Percentiles rank a stretch among this genome's conserved stretches.
phyloP scores from a whole-genome alignment of 2,797 vertebrate species.

The Alfaro cultratus region DNA sequence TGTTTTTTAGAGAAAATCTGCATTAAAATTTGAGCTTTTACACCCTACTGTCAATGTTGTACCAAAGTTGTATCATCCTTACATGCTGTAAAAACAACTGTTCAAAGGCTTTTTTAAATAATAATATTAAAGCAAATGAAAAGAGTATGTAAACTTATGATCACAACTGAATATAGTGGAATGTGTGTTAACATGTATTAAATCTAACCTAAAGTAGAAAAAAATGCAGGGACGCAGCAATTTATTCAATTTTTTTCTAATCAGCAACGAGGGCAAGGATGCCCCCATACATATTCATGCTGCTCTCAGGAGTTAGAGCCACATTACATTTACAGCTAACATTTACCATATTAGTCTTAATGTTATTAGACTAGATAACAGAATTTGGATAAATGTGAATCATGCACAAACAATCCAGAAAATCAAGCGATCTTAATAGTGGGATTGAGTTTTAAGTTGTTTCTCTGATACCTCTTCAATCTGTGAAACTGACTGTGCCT shows the following conservation, averaged over 20 bases:
- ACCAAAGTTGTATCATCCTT: background rate
- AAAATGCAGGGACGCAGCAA: slow-evolving; percentile 57
- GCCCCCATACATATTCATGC: slow-evolving; percentile 79
- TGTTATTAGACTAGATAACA: slow-evolving; percentile 75
- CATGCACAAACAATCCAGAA: slow-evolving; percentile 73
- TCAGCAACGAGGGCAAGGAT: slow-evolving; percentile 69
- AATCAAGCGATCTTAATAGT: slow-evolving; percentile 73
- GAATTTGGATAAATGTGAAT: slow-evolving; percentile 73
- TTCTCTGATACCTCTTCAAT: slow-evolving; percentile 72
- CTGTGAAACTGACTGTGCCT: slow-evolving; percentile 66
- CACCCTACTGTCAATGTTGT: background rate
- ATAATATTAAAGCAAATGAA: background rate
- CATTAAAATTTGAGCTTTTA: background rate
- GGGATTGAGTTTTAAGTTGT: slow-evolving; percentile 65
- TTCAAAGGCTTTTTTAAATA: background rate
- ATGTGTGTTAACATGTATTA: background rate
- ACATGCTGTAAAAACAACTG: background rate
- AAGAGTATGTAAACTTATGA: background rate
- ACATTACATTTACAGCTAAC: slow-evolving; percentile 65
- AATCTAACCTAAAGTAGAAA: slow-evolving; percentile 41
- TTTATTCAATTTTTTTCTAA: slow-evolving; percentile 75
- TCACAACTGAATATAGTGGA: background rate
- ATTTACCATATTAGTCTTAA: slow-evolving; percentile 74
- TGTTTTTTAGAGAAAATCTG: background rate
- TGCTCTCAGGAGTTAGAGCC: slow-evolving; percentile 52